phyloP scores from a whole-genome alignment of 1,140 invertebrate species.

The Cecropterus lyciades region DNA sequence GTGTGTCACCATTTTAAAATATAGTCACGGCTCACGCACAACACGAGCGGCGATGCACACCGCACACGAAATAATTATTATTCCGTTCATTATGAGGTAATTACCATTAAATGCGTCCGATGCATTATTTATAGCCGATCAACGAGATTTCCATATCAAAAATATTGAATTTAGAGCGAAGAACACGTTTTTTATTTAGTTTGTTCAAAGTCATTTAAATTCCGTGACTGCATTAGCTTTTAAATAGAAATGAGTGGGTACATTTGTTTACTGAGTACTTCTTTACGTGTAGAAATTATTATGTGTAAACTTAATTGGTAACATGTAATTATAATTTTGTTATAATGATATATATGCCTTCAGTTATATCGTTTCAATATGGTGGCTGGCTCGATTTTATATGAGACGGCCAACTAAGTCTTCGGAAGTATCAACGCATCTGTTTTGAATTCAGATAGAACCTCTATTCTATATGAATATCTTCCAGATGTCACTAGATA shows the following conservation, averaged over 20 bases:
- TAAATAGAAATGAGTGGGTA: neutral
- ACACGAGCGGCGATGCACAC: constrained; percentile 53
- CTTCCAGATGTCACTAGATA: too few relatives aligned
- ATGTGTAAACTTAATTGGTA: too few relatives aligned
- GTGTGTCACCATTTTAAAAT: constrained; percentile 57
- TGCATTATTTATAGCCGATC: constrained; percentile 55
- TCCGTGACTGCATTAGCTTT: neutral
- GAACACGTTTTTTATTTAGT: constrained; percentile 25
- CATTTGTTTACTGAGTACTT: neutral
- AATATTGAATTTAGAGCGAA: constrained; percentile 37
- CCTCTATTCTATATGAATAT: too few relatives aligned
- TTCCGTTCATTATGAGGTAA: constrained; percentile 66
- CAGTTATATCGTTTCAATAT: too few relatives aligned
- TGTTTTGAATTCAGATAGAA: too few relatives aligned
- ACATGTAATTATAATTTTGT: too few relatives aligned
- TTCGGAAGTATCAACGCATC: too few relatives aligned
- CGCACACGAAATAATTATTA: constrained; percentile 65
- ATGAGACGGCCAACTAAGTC: too few relatives aligned
- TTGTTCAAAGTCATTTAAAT: constrained; percentile 29
- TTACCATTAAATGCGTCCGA: constrained; percentile 62
- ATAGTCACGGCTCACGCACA: constrained; percentile 61
- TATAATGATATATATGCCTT: too few relatives aligned
- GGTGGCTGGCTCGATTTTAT: too few relatives aligned
- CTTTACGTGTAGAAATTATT: neutral
- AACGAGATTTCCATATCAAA: constrained; percentile 35